A percentile compares a stretch with the other conserved stretches of the same genome.
Conservation (phyloP, 2,797 vertebrate genomes). For the Choloepus didactylus region DNA sequence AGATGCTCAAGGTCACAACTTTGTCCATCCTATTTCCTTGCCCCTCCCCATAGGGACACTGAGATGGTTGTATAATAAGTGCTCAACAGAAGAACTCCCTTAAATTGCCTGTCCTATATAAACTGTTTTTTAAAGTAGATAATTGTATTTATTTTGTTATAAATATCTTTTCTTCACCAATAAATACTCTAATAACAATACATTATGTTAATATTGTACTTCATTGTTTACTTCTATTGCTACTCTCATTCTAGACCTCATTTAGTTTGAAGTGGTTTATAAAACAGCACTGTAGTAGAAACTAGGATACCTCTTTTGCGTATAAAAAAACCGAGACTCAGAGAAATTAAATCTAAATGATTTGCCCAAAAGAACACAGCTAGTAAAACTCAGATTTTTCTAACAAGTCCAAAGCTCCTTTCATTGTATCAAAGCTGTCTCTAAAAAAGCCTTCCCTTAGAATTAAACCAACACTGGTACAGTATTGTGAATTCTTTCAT, state of each 20-base stretch:
- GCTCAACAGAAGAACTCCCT: neutral
- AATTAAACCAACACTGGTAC: neutral
- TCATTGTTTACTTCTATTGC: neutral
- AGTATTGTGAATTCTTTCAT: neutral
- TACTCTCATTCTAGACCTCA: neutral
- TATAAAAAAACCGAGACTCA: constrained; percentile 49
- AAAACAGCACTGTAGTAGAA: constrained; percentile 49
- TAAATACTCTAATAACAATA: neutral
- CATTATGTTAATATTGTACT: neutral
- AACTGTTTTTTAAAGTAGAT: constrained; percentile 23
- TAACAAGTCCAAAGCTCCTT: neutral
- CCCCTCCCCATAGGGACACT: neutral
- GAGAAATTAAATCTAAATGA: constrained; percentile 71
- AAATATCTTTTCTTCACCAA: neutral
- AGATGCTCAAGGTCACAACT: neutral
- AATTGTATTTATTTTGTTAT: constrained; percentile 20
- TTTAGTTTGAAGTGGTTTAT: constrained; percentile 38
- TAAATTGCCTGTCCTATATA: neutral
- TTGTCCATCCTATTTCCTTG: neutral
- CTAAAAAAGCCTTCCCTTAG: neutral
- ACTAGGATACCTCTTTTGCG: neutral
- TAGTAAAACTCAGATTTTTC: constrained; percentile 34
- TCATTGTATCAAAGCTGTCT: neutral
- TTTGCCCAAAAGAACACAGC: neutral
- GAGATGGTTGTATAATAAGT: neutral